Evolutionary conservation across 2,888 invertebrate species (phyloP).

Genomic region (Acanthosepion pharaonis): DNA sequence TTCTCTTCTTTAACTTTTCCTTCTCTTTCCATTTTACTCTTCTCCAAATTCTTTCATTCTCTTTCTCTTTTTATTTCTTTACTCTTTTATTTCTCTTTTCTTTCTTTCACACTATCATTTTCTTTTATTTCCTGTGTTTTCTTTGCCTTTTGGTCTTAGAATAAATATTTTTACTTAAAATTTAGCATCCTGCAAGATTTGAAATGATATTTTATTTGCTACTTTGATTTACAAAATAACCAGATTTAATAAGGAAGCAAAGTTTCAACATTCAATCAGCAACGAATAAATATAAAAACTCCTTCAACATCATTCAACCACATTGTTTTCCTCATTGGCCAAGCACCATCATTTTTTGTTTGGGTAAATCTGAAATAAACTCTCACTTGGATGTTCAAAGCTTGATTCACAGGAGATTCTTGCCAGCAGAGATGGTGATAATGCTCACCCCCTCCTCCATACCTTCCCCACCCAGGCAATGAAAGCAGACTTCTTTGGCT

Average conservation of each 20-base stretch:
- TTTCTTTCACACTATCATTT: not conserved
- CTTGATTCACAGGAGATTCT: not conserved
- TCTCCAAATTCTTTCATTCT: not conserved
- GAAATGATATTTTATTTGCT: not conserved
- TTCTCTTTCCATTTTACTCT: not conserved
- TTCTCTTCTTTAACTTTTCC: not conserved
- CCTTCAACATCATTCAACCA: not conserved
- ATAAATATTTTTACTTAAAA: not conserved
- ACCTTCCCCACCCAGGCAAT: not conserved
- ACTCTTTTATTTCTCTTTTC: not conserved
- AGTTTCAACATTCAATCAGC: not conserved
- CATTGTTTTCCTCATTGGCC: not conserved
- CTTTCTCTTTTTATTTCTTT: not conserved
- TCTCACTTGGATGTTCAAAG: not conserved
- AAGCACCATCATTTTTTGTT: not conserved
- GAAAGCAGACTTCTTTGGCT: conserved; percentile 2
- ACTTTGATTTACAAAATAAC: not conserved
- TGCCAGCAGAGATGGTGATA: not conserved
- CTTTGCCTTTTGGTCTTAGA: not conserved
- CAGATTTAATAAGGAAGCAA: not conserved
- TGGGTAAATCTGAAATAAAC: not conserved
- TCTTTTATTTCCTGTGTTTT: not conserved
- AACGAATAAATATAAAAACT: not conserved
- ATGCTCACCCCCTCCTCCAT: too few species aligned
- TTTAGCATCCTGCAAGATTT: not conserved